Evolutionary conservation across 92 coral and sea anemone genomes (phyloP).

Genomic region (Heliopora coerulea): DNA sequence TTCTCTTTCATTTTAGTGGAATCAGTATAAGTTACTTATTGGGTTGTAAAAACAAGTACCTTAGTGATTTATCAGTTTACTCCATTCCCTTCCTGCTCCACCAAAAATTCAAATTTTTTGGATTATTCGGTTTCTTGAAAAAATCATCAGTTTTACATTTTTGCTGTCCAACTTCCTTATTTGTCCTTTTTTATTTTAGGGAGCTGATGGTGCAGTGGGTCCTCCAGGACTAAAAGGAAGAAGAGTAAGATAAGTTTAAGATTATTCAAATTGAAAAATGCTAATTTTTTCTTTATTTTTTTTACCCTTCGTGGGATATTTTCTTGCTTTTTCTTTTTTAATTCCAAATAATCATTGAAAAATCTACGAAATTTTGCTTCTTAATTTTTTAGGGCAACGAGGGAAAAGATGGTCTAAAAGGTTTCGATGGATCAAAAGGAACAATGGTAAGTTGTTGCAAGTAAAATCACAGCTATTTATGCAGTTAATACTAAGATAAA

Average conservation of each 20-base stretch:
- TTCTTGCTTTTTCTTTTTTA: background rate
- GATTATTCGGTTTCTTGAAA: too few relatives aligned
- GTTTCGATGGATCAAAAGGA: slow-evolving; percentile 50
- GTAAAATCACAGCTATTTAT: background rate
- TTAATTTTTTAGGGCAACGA: slow-evolving; percentile 19
- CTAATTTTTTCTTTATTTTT: background rate
- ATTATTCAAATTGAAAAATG: background rate
- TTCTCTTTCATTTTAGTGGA: too few relatives aligned
- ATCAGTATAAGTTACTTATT: too few relatives aligned
- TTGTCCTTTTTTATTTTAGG: slow-evolving; percentile 13
- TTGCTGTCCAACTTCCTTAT: too few relatives aligned
- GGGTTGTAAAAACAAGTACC: too few relatives aligned
- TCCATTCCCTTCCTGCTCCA: too few relatives aligned
- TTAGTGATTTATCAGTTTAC: too few relatives aligned
- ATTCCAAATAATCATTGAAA: too few relatives aligned
- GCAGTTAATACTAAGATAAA: too few relatives aligned
- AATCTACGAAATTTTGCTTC: background rate
- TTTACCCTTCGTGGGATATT: background rate
- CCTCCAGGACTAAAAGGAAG: slow-evolving; percentile 29
- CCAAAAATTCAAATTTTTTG: too few relatives aligned
- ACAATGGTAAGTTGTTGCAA: slow-evolving; percentile 37
- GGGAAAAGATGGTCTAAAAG: slow-evolving; percentile 49
- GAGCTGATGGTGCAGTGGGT: slow-evolving; percentile 12
- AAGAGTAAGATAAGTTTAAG: slow-evolving; percentile 9
- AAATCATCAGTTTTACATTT: too few relatives aligned